phyloP scores from a whole-genome alignment of 2,797 vertebrate genomes.

The Nothura maculosa region DNA sequence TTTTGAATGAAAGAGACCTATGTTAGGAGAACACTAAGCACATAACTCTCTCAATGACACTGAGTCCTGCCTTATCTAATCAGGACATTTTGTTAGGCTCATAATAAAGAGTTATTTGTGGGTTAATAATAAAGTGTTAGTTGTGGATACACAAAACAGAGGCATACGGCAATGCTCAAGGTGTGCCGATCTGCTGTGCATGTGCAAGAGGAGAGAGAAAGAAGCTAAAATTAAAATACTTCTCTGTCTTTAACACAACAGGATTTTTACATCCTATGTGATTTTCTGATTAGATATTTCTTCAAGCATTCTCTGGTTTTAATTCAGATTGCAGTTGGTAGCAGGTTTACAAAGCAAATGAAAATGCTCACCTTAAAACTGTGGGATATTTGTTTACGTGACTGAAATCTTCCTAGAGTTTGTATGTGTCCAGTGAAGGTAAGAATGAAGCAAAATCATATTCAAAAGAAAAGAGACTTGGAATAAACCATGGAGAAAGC shows the following conservation, averaged over 20 bases:
- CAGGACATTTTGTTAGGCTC: background rate
- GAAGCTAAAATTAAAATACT: background rate
- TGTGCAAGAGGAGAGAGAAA: background rate
- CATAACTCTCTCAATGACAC: background rate
- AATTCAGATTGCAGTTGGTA: background rate
- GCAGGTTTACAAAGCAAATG: background rate
- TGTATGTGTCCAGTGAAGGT: background rate
- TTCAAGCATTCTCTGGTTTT: background rate
- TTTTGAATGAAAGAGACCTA: background rate
- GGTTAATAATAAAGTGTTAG: too few relatives aligned
- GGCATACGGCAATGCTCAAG: background rate
- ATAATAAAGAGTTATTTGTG: background rate
- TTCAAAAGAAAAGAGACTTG: background rate
- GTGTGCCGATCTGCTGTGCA: background rate
- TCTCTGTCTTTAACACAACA: background rate
- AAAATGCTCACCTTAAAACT: background rate
- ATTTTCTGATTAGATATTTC: background rate
- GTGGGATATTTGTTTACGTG: background rate
- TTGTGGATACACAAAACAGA: background rate
- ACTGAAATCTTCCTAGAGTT: background rate
- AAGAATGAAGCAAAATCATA: background rate
- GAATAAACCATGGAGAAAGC: background rate
- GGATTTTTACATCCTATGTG: background rate
- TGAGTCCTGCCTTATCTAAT: background rate
- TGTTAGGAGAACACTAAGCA: background rate